Evolutionary conservation across 2,113 vertebrate species (phyloP), one percentile per base, ranked within the genome.

Genomic region (Arenaria interpres): DNA sequence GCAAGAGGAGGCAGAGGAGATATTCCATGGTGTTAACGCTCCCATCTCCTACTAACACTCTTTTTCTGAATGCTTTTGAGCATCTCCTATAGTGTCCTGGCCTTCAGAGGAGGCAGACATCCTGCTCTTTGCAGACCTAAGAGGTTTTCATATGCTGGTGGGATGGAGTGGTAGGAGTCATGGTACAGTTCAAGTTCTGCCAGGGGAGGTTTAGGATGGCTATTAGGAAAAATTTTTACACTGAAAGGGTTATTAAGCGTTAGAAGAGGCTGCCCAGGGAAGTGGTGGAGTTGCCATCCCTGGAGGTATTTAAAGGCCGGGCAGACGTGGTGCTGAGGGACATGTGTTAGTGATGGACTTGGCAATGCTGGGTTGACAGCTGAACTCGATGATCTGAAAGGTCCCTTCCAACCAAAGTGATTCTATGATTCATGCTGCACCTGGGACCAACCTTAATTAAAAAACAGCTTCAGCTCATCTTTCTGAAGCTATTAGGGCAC

Each of bases 11-110:
- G n/a, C 20, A 19, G 43, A 54, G 35, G 39, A 24, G 22, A 20
- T 1, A 3, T 2, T 37, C 67, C 0, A 0, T 67, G 43, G 23
- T 56, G 66, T 39, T 12, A 37, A 22, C 0, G 2, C 1, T 50
- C 21, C 39, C 0, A 69, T 14, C 5, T 76, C 33, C 28, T 7
- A 33, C 28, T 7, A 33, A 57, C 27, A 57, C 12, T 32, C 32
- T 72, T 45, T 33, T 78, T 33, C 24, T 35, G 41, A 35, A 56
- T 4, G 28, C 35, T 57, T 57, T 12, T 10, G 43, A 43, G n/a
- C 46, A 28, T 75, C 48, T 81, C n/a, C 54, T 48, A 1, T 2
- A 15, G 64, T 7, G 2, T 32, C n/a, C 64, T 15, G 33, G 53
- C 46, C 39, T n/a, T 62, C 39, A 20, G 5, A 33, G 45, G 25